These are phyloP conservation scores for Cydia fagiglandana DNA, from an alignment of 1,140 invertebrate species.

Conservation along the genomic window DNA sequence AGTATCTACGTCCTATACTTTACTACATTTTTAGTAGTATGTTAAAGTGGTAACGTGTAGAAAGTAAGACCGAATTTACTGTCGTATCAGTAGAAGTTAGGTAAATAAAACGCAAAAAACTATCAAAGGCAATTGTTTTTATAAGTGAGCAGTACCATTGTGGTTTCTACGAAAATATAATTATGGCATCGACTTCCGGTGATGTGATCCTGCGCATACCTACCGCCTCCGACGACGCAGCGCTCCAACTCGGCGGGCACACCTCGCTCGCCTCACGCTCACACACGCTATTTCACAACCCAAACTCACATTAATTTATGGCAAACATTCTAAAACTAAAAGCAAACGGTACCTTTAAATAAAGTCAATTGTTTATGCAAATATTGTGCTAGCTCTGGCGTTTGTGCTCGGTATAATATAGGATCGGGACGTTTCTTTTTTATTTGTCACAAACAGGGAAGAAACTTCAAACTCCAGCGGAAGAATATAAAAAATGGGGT, in stretches of 20 bases:
- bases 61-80: background rate
- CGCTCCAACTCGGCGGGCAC: background rate
- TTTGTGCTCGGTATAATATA: constrained; percentile 15
- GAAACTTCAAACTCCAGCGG: constrained; percentile 17
- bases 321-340: constrained; percentile 48
- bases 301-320: constrained; percentile 50
- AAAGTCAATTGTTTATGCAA: constrained; percentile 47
- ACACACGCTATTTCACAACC: constrained; percentile 43
- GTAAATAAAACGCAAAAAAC: background rate
- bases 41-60: background rate
- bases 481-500: constrained; percentile 33
- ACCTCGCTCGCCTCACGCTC: constrained; percentile 12
- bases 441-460: constrained; percentile 31
- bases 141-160: background rate
- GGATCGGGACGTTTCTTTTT: constrained; percentile 9
- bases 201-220: background rate
- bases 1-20: too few species aligned
- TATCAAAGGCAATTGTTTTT: constrained; percentile 6
- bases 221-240: background rate
- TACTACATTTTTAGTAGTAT: too few species aligned
- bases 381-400: constrained; percentile 37
- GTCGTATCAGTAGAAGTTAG: background rate
- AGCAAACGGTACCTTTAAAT: constrained; percentile 46
- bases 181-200: constrained; percentile 15
- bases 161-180: constrained; percentile 23